Evolutionary conservation across 2,888 invertebrate species (phyloP), one percentile per base, ranked within the genome.

Genomic region (Sisyra terminalis): DNA sequence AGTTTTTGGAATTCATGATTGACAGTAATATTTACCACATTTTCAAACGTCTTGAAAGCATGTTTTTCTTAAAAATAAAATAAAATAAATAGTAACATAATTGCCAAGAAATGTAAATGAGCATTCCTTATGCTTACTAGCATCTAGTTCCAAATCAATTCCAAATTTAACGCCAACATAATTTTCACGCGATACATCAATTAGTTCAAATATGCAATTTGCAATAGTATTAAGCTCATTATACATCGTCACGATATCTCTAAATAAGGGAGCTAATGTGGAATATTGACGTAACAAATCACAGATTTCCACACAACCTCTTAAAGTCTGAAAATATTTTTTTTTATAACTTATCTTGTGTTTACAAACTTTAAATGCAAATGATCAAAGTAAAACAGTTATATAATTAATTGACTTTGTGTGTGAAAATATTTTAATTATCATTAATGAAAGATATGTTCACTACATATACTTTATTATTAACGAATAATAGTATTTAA

Each of bases 101-200:
- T n/a, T n/a, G n/a, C n/a, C n/a, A n/a, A n/a, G n/a, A n/a, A n/a
- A n/a, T n/a, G n/a, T n/a, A n/a, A n/a, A n/a, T n/a, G n/a, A n/a
- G n/a, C n/a, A n/a, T n/a, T n/a, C n/a, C 7, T 24, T 24, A n/a
- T 42, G 55, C 65, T 63, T 63, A 80, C 81, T 77, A 53, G 73
- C 71, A 57, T 90, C 90, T 36, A 90, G 64, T 47, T 75, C 72
- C 2, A 73, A 64, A 56, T 87, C 84, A 2, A 90, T 72, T 40
- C 83, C 84, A 16, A 71, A 60, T 50, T 80, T 81, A 0, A 89
- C 80, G 1, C 76, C 72, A 51, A 89, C 80, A 52, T 79, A 73
- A 50, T 71, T 69, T 6, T 63, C 63, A 48, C 66, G 69, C 7
- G 71, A 75, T 54, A 79, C 78, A 56, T 84, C 81, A 45, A 84